Base-by-base conservation (phyloP, 2,797 vertebrate genomes). In the Rhynchotus rufescens region DNA sequence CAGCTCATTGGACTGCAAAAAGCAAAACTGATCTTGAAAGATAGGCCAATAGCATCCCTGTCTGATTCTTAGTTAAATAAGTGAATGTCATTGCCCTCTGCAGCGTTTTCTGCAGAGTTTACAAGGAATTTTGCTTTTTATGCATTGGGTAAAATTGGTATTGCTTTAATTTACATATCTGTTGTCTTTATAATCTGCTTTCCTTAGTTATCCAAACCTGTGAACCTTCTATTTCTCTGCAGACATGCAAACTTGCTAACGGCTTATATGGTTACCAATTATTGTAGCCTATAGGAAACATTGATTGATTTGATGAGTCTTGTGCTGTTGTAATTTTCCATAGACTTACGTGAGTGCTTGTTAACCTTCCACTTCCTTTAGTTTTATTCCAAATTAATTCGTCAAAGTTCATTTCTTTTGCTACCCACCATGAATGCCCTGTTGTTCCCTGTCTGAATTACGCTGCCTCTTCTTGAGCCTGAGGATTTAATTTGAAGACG, bases 241-340 rank as follows among this genome's bases (percentile, higher is more conserved):
- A 3, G 10, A 3, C 0, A 0, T 28, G 3, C 52, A 66, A 64
- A 67, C n/a, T 47, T 47, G 42, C 67, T 71, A 73, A 8, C n/a
- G 42, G 45, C 40, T 28, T 36, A 2, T 6, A 12, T 65, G 13
- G 26, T 36, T 81, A 38, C 7, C 73, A 36, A 6, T 61, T 9
- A 30, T 32, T 22, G 9, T 28, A 3, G 52, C 5, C 2, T 3
- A 11, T 6, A 54, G 71, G 30, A 64, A 57, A 25, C 13, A 20
- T 30, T 1, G 4, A 16, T 16, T 13, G 1, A 59, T 20, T 59
- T 25, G 47, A 22, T 66, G 45, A 1, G 51, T 89, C 77, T 14
- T 30, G 15, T 69, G 75, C 71, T 5, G 0, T 42, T 72, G 6
- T 44, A 22, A 74, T 91, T 79, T 22, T 68, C 54, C 56, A 47